Base-by-base conservation (phyloP, 2,888 invertebrate genomes). In the Pasiphila rectangulata region DNA sequence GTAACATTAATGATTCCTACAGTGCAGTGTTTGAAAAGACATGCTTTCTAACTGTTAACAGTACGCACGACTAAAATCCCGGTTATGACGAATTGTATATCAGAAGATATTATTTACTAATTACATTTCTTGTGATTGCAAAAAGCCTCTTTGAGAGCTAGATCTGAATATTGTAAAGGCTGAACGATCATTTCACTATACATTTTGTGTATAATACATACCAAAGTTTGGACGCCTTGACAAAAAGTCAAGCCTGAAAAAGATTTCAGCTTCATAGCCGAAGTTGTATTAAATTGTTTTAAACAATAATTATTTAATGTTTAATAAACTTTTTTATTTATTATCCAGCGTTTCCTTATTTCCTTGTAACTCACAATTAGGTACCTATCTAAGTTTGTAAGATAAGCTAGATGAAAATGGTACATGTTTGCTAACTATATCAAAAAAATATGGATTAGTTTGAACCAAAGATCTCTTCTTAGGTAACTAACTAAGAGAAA, bases 41-140 rank as follows among this genome's bases (percentile, higher is more conserved):
- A 76, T 78, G 87, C 87, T 88, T 88, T 82, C 79, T 87, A 85
- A 88, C 83, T 81, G 74, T 79, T 88, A 88, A 88, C 87, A 83
- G 83, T 81, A 73, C 63, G 86, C 85, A 81, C 76, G 65, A 82
- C 76, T 84, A 79, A 85, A 81, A 72, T 64, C 69, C 77, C 72
- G 75, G 70, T 72, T 67, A 72, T 69, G 76, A 77, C 69, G 68
- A 64, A 56, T 65, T 61, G 69, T 62, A 64, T 72, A 72, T 75
- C 69, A 65, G 69, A 67, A 75, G 69, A 75, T 74, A 51, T 68
- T 49, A 17, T 76, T 73, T 72, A 70, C 72, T 73, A 61, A 63
- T 71, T 73, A 83, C 80, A 82, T 84, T 84, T 79, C 82, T 76
- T 58, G 63, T 66, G 73, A 74, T 74, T 72, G 69, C 66, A 65